phyloP scores from a whole-genome alignment of 2,113 vertebrate genomes.

The Sporophila hypoxantha region DNA sequence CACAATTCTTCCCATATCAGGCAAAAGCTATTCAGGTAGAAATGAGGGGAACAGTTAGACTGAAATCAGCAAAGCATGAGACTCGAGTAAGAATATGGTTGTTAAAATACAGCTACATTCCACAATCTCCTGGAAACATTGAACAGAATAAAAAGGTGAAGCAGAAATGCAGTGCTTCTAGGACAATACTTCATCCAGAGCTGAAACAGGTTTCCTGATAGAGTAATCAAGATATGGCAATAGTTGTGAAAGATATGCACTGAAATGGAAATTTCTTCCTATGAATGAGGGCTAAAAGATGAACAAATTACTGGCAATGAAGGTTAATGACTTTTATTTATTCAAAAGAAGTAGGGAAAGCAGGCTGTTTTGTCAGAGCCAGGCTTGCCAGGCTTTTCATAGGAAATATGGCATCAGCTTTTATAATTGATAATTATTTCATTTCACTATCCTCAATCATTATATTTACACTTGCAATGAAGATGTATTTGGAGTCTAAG shows the following conservation, averaged over 20 bases:
- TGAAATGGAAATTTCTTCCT: background rate
- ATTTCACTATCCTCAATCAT: slow-evolving; percentile 44
- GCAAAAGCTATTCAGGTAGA: background rate
- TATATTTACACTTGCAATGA: slow-evolving; percentile 43
- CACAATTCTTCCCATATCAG: background rate
- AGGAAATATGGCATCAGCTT: slow-evolving; percentile 17
- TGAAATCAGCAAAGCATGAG: background rate
- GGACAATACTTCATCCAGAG: background rate
- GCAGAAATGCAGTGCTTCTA: background rate
- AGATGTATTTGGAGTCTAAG: slow-evolving; percentile 46
- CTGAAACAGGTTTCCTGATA: background rate
- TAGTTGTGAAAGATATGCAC: background rate
- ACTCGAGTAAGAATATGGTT: background rate
- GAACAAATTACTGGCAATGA: slow-evolving; percentile 30
- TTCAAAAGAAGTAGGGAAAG: background rate
- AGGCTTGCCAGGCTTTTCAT: background rate
- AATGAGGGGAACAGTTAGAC: background rate
- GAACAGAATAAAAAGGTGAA: background rate
- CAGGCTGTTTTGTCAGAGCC: background rate
- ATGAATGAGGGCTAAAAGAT: background rate
- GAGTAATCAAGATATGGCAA: slow-evolving; percentile 2
- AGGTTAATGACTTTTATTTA: background rate
- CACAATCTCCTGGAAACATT: background rate
- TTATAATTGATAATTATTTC: slow-evolving; percentile 22
- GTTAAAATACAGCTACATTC: background rate